These are phyloP conservation scores for Cataglyphis altisquamis DNA, from an alignment of 2,888 invertebrate genomes.

Conservation along the genomic window DNA sequence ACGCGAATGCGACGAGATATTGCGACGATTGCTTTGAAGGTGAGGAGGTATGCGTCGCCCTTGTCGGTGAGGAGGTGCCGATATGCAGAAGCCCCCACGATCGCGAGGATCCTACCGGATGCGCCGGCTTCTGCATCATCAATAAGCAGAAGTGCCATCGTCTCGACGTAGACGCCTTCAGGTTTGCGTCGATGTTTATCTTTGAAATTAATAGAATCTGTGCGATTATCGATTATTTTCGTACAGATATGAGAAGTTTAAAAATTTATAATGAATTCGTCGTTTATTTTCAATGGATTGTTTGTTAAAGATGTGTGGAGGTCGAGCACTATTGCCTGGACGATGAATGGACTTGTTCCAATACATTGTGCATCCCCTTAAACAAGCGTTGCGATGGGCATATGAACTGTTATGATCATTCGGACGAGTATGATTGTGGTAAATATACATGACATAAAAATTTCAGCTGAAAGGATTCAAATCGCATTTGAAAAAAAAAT, in stretches of 20 bases:
- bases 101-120: constrained; percentile 88
- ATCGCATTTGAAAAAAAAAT: no score
- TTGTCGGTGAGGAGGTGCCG: constrained; percentile 88
- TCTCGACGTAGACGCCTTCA: constrained; percentile 85
- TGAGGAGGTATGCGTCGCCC: constrained; percentile 90
- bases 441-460: constrained; percentile 77
- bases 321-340: constrained; percentile 88
- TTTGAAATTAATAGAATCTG: neutral
- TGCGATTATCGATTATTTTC: neutral
- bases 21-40: constrained; percentile 82
- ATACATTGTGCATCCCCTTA: constrained; percentile 90
- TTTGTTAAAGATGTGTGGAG: constrained; percentile 87
- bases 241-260: neutral
- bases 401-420: constrained; percentile 91
- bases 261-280: constrained; percentile 1
- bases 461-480: neutral
- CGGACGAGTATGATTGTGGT: constrained; percentile 92
- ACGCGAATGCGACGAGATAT: constrained; percentile 78
- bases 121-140: constrained; percentile 85
- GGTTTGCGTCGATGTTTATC: constrained; percentile 72
- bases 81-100: constrained; percentile 88
- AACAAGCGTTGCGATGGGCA: constrained; percentile 91
- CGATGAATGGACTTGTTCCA: constrained; percentile 91
- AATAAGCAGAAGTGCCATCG: constrained; percentile 85
- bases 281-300: neutral